These are phyloP conservation scores for Pollenia griseotomentosa DNA, from an alignment of 2,888 invertebrate genomes.

Conservation along the genomic window DNA sequence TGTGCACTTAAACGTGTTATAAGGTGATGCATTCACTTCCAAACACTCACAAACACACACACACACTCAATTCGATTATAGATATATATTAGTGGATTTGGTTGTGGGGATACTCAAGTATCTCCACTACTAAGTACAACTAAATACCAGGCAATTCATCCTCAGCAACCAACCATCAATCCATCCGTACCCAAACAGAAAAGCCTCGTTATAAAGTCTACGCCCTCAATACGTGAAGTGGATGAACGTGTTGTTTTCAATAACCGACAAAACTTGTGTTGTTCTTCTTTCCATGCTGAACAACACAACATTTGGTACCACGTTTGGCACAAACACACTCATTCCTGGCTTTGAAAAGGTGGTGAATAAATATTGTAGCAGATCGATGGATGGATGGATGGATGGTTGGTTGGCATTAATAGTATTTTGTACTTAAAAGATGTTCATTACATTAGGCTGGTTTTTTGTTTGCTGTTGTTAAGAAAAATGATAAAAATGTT, in stretches of 20 bases:
- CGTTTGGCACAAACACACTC: neutral
- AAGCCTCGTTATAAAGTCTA: slow-evolving; percentile 77
- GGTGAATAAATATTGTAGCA: slow-evolving; percentile 35
- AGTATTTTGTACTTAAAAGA: slow-evolving; percentile 55
- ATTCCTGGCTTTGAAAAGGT: slow-evolving; percentile 7
- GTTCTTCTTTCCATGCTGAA: slow-evolving; percentile 52
- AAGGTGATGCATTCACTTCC: slow-evolving; percentile 52
- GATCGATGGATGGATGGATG: slow-evolving; percentile 58
- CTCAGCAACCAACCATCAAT: slow-evolving; percentile 61
- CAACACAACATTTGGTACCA: slow-evolving; percentile 48
- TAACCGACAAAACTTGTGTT: slow-evolving; percentile 65
- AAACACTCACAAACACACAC: slow-evolving; percentile 25
- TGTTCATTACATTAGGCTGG: slow-evolving; percentile 56
- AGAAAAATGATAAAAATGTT: slow-evolving; percentile 52
- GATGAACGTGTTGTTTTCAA: slow-evolving; percentile 73
- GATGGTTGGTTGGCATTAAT: slow-evolving; percentile 57
- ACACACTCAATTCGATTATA: neutral
- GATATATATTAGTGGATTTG: neutral
- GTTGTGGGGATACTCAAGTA: slow-evolving; percentile 50
- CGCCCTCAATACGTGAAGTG: slow-evolving; percentile 77
- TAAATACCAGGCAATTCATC: slow-evolving; percentile 63
- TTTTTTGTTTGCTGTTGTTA: slow-evolving; percentile 19
- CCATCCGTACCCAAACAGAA: slow-evolving; percentile 65
- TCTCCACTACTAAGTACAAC: slow-evolving; percentile 65
- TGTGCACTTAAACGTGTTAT: slow-evolving; percentile 53